Evolutionary conservation across 1,140 invertebrate species (phyloP).

Genomic region (Drosophila nigromelanica): DNA sequence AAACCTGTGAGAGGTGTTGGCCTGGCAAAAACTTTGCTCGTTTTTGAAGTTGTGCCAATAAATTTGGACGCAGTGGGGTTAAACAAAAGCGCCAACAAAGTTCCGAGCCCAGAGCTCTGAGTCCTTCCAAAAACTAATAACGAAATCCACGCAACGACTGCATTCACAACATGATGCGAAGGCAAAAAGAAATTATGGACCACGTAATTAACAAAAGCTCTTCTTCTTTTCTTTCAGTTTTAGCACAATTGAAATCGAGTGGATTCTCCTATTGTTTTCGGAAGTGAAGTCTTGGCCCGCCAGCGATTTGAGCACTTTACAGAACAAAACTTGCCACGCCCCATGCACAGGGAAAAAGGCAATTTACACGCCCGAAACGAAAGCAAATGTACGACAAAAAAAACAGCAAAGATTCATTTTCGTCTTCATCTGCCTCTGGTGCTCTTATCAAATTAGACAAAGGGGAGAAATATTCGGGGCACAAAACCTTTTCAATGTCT

Average conservation of each 20-base stretch:
- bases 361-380: constrained; percentile 55
- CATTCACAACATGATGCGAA: constrained; percentile 38
- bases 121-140: constrained; percentile 16
- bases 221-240: constrained; percentile 33
- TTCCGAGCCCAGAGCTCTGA: not conserved
- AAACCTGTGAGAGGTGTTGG: constrained; percentile 77
- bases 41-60: constrained; percentile 73
- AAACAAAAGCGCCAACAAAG: constrained; percentile 51
- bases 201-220: constrained; percentile 71
- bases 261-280: constrained; percentile 21
- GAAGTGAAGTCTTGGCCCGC: constrained; percentile 11
- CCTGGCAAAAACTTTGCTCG: constrained; percentile 53
- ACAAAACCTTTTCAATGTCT: constrained; percentile 39
- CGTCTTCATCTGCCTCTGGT: constrained; percentile 24
- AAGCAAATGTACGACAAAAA: not conserved
- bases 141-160: constrained; percentile 36
- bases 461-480: constrained; percentile 52
- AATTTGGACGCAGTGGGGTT: constrained; percentile 60
- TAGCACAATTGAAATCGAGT: constrained; percentile 59
- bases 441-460: constrained; percentile 76
- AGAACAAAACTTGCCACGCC: constrained; percentile 36
- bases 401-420: constrained; percentile 40
- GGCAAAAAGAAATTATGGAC: constrained; percentile 53
- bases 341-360: constrained; percentile 20
- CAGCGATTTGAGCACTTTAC: constrained; percentile 57